phyloP scores from a whole-genome alignment of 2,888 invertebrate genomes.

The Trachelus tabidus region DNA sequence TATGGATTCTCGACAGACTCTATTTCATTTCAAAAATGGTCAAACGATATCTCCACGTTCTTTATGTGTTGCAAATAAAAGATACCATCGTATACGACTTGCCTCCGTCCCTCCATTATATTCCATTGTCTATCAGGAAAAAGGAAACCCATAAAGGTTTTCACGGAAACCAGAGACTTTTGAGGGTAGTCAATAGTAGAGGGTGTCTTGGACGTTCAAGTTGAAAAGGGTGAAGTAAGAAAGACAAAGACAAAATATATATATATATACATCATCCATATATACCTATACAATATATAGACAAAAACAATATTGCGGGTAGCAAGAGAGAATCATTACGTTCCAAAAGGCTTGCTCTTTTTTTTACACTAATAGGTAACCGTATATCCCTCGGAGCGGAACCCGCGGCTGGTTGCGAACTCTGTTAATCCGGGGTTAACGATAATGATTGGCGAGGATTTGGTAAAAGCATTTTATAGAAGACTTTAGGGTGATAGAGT shows the following conservation, averaged over 20 bases:
- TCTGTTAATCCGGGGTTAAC: not conserved
- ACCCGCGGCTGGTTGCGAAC: not conserved
- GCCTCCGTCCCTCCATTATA: not conserved
- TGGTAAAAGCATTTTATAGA: not conserved
- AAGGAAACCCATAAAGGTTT: not conserved
- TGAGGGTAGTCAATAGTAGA: not conserved
- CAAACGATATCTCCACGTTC: not conserved
- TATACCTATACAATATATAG: not conserved
- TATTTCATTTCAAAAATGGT: constrained; percentile 7
- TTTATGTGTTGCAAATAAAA: not conserved
- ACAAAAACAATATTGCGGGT: not conserved
- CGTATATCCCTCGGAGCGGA: not conserved
- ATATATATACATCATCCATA: not conserved
- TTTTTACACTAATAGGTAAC: not conserved
- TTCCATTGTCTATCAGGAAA: not conserved
- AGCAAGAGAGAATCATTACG: not conserved
- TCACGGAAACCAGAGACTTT: not conserved
- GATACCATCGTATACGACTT: not conserved
- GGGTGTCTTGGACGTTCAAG: not conserved
- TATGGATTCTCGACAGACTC: constrained; percentile 10
- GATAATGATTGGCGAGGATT: not conserved
- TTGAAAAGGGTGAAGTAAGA: not conserved
- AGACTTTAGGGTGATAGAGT: not conserved
- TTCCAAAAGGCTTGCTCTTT: not conserved
- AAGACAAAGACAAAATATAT: not conserved